Evolutionary conservation across 2,797 vertebrate genomes (phyloP).

Genomic region (Bradypus variegatus): DNA sequence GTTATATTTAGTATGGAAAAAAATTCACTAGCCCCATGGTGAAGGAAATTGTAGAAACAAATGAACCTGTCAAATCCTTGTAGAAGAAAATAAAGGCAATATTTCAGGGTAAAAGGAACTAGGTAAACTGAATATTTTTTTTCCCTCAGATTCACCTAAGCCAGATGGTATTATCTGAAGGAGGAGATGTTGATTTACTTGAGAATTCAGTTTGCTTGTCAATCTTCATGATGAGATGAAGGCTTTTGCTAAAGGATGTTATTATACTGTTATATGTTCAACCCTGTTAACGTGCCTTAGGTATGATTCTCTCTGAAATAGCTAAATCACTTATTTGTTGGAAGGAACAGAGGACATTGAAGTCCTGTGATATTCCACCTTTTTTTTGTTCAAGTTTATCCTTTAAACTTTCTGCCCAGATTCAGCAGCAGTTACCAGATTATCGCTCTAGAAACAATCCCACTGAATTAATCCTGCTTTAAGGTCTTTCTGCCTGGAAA

Average conservation of each 20-base stretch:
- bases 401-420: slow-evolving; percentile 17
- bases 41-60: not conserved
- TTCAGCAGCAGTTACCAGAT: not conserved
- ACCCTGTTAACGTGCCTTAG: not conserved
- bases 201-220: slow-evolving; percentile 29
- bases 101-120: slow-evolving; percentile 11
- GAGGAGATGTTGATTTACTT: slow-evolving; percentile 22
- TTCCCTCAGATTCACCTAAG: not conserved
- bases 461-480: not conserved
- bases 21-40: not conserved
- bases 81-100: slow-evolving; percentile 26
- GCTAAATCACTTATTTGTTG: slow-evolving; percentile 8
- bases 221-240: slow-evolving; percentile 43
- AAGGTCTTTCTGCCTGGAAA: slow-evolving; percentile 21
- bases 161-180: not conserved
- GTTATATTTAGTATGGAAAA: not conserved
- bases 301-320: slow-evolving; percentile 28
- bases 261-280: not conserved
- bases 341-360: not conserved
- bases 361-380: not conserved
- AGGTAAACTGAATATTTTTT: not conserved
- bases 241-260: slow-evolving; percentile 35
- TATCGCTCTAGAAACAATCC: not conserved
- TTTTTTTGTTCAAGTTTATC: not conserved
- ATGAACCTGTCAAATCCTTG: not conserved